phyloP scores from a whole-genome alignment of 2,113 vertebrate genomes.

The Nicator chloris region DNA sequence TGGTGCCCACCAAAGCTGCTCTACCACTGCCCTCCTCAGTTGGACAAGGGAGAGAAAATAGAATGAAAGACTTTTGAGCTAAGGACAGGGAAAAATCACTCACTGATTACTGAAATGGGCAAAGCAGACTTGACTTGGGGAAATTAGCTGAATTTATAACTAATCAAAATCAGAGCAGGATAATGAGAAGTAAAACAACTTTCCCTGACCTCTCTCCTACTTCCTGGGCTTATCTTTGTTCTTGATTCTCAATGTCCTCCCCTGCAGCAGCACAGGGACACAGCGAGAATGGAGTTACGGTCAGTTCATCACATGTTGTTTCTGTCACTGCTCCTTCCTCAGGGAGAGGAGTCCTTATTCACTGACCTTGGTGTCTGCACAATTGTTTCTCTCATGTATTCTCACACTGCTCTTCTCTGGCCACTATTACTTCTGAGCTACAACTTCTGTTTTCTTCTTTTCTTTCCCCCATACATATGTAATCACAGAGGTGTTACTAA shows the following conservation, averaged over 20 bases:
- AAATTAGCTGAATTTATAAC: not conserved
- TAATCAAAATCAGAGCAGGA: not conserved
- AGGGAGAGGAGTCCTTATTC: not conserved
- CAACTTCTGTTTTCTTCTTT: not conserved
- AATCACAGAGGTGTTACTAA: not conserved
- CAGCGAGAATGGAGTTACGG: fast-evolving
- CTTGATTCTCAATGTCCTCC: not conserved
- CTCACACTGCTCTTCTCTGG: not conserved
- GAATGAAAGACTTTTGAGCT: not conserved
- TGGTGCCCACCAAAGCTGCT: not conserved
- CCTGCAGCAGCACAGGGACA: not conserved
- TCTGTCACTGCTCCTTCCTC: not conserved
- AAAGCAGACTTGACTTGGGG: not conserved
- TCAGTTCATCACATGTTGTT: not conserved
- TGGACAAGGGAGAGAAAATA: not conserved
- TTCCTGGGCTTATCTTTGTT: not conserved
- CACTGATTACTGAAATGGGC: not conserved
- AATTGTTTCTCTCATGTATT: not conserved
- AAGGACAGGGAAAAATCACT: not conserved
- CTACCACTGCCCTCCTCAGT: not conserved
- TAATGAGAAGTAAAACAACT: not conserved
- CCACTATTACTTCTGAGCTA: not conserved
- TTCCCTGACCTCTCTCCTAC: not conserved
- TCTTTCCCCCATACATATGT: too few species aligned
- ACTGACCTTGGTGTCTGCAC: not conserved